A percentile compares a stretch with the other conserved stretches of the same genome.
Evolutionary conservation across 2,888 invertebrate species (phyloP).

Genomic region (Dendrolimus pini): DNA sequence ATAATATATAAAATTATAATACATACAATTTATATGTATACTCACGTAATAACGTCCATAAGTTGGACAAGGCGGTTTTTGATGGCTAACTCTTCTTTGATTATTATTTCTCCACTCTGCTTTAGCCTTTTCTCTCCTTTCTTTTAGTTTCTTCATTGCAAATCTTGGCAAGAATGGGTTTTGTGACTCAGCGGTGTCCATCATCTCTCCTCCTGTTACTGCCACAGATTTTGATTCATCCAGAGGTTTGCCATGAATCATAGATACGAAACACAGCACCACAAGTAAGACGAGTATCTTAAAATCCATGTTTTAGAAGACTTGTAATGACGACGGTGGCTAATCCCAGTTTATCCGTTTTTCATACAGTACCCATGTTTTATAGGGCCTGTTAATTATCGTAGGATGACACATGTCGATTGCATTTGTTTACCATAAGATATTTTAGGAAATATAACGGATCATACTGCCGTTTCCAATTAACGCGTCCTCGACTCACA

Average conservation of each 20-base stretch:
- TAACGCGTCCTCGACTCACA: slow-evolving; percentile 49
- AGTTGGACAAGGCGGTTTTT: slow-evolving; percentile 22
- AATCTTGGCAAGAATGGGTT: slow-evolving; percentile 62
- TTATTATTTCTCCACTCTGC: slow-evolving; percentile 43
- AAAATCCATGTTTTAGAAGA: slow-evolving; percentile 20
- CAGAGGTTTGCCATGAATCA: slow-evolving; percentile 32
- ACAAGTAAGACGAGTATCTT: slow-evolving; percentile 28
- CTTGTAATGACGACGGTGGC: slow-evolving; percentile 16
- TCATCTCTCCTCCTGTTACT: slow-evolving; percentile 35
- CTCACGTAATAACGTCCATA: slow-evolving; percentile 32
- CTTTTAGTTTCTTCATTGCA: slow-evolving; percentile 56
- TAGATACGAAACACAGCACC: slow-evolving; percentile 23
- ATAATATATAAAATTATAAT: too few relatives aligned
- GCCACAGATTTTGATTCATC: slow-evolving; percentile 21
- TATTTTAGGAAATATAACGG: slow-evolving; percentile 68
- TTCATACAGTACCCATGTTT: slow-evolving; percentile 29
- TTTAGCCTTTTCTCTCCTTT: slow-evolving; percentile 41
- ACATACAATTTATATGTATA: slow-evolving; percentile 5
- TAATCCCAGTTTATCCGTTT: slow-evolving; percentile 43
- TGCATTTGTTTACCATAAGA: slow-evolving; percentile 58
- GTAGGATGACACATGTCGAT: slow-evolving; percentile 57
- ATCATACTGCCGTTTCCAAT: slow-evolving; percentile 58
- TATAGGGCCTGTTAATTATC: slow-evolving; percentile 42
- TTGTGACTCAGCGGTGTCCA: slow-evolving; percentile 57
- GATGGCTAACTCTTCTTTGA: slow-evolving; percentile 20